These are phyloP conservation scores for Daubentonia madagascariensis DNA, from an alignment of 2,113 vertebrate species.

Conservation along the genomic window DNA sequence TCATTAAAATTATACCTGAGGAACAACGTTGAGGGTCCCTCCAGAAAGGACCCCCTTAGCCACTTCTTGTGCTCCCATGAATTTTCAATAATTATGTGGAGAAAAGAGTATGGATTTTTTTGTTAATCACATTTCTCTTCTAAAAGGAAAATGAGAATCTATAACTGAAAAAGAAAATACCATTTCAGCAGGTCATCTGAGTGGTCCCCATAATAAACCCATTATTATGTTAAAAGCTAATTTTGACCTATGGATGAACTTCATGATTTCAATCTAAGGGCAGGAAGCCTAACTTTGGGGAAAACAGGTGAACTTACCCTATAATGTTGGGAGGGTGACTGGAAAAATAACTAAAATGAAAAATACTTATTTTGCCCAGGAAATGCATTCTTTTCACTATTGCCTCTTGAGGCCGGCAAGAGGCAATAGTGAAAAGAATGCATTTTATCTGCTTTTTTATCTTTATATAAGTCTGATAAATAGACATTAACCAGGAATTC, in stretches of 20 bases:
- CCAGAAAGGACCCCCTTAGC: background rate
- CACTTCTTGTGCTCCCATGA: background rate
- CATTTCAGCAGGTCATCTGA: background rate
- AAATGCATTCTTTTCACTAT: background rate
- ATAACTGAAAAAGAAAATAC: background rate
- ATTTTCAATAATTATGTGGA: background rate
- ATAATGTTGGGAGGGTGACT: background rate
- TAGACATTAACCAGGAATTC: background rate
- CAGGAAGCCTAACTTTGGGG: background rate
- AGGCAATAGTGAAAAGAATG: no score
- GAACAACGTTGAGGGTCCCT: background rate
- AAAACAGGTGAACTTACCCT: background rate
- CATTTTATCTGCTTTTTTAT: background rate
- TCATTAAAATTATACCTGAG: background rate
- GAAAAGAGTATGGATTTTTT: background rate
- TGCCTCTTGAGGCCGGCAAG: background rate
- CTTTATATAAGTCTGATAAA: constrained; percentile 33
- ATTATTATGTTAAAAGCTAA: background rate
- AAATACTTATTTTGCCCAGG: background rate
- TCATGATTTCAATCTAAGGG: background rate
- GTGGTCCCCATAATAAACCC: background rate
- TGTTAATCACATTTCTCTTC: background rate
- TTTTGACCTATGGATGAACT: background rate
- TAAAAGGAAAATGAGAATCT: background rate
- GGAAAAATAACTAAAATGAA: background rate